phyloP scores from a whole-genome alignment of 2,113 vertebrate species.

The Sigmodon hispidus region DNA sequence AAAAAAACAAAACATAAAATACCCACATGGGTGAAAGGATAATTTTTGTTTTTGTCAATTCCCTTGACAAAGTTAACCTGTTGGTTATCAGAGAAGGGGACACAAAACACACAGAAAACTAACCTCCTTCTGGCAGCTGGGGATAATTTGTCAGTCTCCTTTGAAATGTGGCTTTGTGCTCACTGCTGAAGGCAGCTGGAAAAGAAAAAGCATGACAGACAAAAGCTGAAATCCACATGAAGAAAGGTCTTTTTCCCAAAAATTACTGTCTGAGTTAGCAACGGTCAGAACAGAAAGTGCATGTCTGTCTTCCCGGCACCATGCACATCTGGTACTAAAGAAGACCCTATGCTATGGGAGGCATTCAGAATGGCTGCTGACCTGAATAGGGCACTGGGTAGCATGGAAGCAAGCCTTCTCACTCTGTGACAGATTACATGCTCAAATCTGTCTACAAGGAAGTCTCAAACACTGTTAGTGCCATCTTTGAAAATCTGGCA shows the following conservation, averaged over 20 bases:
- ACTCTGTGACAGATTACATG: background rate
- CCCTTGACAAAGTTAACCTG: slow-evolving; percentile 74
- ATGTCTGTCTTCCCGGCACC: slow-evolving; percentile 56
- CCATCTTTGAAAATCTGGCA: slow-evolving; percentile 32
- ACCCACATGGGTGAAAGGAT: background rate
- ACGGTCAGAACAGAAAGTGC: slow-evolving; percentile 59
- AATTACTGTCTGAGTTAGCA: slow-evolving; percentile 71
- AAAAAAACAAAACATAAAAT: background rate
- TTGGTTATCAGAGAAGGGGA: slow-evolving; percentile 63
- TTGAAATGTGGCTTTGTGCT: slow-evolving; percentile 80
- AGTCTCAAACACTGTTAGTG: slow-evolving; percentile 7
- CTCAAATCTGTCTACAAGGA: slow-evolving; percentile 12
- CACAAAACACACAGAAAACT: slow-evolving; percentile 70
- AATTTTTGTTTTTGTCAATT: slow-evolving; percentile 64
- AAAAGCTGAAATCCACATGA: slow-evolving; percentile 79
- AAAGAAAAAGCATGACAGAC: slow-evolving; percentile 75
- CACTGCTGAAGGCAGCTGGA: slow-evolving; percentile 73
- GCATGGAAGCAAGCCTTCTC: background rate
- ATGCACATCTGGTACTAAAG: background rate
- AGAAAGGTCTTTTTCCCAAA: slow-evolving; percentile 65
- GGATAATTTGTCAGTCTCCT: slow-evolving; percentile 77
- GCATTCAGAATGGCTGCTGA: background rate
- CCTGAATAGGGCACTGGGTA: background rate
- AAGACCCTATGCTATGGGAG: background rate
- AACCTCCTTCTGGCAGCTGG: slow-evolving; percentile 76